Percentiles rank a stretch among this genome's conserved stretches.
phyloP scores from a whole-genome alignment of 1,140 invertebrate genomes.

The Heliconius melpomene region DNA sequence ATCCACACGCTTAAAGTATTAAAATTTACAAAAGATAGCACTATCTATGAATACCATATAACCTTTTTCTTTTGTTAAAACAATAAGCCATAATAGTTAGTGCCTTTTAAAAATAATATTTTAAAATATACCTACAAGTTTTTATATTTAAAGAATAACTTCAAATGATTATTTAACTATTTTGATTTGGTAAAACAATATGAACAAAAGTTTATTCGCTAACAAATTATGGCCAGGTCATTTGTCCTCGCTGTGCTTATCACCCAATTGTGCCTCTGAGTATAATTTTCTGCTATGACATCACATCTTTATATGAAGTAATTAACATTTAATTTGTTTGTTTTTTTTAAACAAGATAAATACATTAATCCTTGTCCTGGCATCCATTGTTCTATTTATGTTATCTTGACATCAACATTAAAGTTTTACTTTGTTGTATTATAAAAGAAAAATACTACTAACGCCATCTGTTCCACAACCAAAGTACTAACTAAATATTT shows the following conservation, averaged over 20 bases:
- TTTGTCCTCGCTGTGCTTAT: slow-evolving; percentile 26
- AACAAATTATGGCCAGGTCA: not conserved
- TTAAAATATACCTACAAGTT: not conserved
- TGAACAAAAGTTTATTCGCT: not conserved
- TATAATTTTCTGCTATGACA: slow-evolving; percentile 30
- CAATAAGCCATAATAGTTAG: not conserved
- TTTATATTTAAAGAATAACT: not conserved
- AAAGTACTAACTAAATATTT: not conserved
- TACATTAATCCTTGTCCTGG: not conserved
- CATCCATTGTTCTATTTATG: slow-evolving; percentile 11
- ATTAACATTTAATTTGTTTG: not conserved
- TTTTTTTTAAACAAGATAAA: not conserved
- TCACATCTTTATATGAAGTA: slow-evolving; percentile 24
- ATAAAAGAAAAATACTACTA: slow-evolving; percentile 13
- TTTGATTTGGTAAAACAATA: not conserved
- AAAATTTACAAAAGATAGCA: not conserved
- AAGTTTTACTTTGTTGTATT: slow-evolving; percentile 5
- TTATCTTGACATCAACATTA: not conserved
- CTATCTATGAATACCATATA: not conserved
- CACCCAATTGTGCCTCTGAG: slow-evolving; percentile 54
- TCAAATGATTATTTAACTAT: not conserved
- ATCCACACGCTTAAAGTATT: not conserved
- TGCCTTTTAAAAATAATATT: not conserved
- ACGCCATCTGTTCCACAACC: slow-evolving; percentile 17
- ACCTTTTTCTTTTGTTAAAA: not conserved